Evolutionary conservation across 2,888 invertebrate species (phyloP).

Genomic region (Drosophila limbata): DNA sequence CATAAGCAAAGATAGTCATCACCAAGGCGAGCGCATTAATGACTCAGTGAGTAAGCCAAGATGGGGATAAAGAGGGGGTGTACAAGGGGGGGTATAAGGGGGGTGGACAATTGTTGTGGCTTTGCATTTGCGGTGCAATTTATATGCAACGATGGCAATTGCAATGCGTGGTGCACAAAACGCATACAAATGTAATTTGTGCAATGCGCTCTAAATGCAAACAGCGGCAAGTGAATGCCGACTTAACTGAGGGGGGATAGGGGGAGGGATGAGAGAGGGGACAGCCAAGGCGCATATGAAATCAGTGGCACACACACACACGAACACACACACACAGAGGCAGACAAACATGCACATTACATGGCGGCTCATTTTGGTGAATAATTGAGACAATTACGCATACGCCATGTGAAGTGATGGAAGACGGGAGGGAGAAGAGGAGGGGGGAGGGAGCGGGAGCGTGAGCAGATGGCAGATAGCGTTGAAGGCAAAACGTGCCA

Average conservation of each 20-base stretch:
- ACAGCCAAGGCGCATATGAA: conserved; percentile 70
- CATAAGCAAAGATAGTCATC: conserved; percentile 78
- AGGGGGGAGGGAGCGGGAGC: neutral
- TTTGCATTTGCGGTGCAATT: conserved; percentile 76
- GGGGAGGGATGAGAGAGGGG: neutral
- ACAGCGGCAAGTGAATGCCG: conserved; percentile 42
- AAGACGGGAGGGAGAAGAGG: neutral
- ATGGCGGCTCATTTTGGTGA: conserved; percentile 77
- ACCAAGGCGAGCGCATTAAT: conserved; percentile 76
- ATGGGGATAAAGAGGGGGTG: neutral
- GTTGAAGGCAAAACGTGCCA: conserved; percentile 44
- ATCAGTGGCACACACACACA: conserved; percentile 53
- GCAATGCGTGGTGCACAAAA: conserved; percentile 79
- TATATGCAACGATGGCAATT: conserved; percentile 79
- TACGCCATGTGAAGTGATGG: conserved; percentile 55
- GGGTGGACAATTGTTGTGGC: conserved; percentile 71
- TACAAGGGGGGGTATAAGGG: neutral
- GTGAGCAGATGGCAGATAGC: conserved; percentile 1
- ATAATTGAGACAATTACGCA: conserved; percentile 81
- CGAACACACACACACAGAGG: conserved; percentile 21
- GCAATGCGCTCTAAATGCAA: conserved; percentile 67
- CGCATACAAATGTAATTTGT: conserved; percentile 79
- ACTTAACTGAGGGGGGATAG: neutral
- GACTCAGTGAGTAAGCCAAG: conserved; percentile 47
- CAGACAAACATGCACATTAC: conserved; percentile 40